A percentile compares a stretch with the other conserved stretches of the same genome.
phyloP scores from a whole-genome alignment of 1,140 invertebrate species.

The Pachyrhynchus sulphureomaculatus region DNA sequence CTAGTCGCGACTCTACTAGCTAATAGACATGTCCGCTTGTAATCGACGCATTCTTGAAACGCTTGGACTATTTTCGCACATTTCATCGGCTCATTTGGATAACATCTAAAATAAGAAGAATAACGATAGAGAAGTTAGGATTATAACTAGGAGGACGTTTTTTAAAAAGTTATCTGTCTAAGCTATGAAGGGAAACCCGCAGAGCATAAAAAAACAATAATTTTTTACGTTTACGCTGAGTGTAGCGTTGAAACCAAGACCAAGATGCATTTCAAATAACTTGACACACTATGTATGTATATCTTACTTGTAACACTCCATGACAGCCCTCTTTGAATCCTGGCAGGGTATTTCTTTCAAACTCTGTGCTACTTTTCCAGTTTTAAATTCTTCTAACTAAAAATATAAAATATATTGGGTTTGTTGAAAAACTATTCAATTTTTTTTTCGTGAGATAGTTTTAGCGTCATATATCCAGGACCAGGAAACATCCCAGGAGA shows the following conservation, averaged over 20 bases:
- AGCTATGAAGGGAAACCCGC: too few relatives aligned
- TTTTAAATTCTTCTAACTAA: constrained; percentile 40
- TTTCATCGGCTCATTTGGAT: constrained; percentile 46
- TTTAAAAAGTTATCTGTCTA: too few relatives aligned
- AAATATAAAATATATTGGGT: too few relatives aligned
- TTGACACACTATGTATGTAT: background rate
- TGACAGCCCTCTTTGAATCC: constrained; percentile 40
- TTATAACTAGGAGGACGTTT: background rate
- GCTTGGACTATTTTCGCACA: constrained; percentile 49
- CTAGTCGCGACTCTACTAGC: constrained; percentile 27
- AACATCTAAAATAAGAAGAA: constrained; percentile 12
- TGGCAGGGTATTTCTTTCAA: constrained; percentile 39
- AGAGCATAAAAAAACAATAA: too few relatives aligned
- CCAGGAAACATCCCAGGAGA: too few relatives aligned
- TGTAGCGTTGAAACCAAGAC: too few relatives aligned
- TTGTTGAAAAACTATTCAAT: too few relatives aligned
- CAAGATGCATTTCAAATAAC: too few relatives aligned
- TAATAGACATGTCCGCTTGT: constrained; percentile 37
- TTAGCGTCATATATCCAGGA: too few relatives aligned
- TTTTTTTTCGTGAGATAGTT: too few relatives aligned
- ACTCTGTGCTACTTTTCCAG: constrained; percentile 19
- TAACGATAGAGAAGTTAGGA: background rate
- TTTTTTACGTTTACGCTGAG: too few relatives aligned
- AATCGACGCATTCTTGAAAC: constrained; percentile 49
- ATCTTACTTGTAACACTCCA: constrained; percentile 44